Percentiles rank a stretch among this genome's conserved stretches.
Conservation (phyloP, 2,797 vertebrate species). For the Sebastes minor region DNA sequence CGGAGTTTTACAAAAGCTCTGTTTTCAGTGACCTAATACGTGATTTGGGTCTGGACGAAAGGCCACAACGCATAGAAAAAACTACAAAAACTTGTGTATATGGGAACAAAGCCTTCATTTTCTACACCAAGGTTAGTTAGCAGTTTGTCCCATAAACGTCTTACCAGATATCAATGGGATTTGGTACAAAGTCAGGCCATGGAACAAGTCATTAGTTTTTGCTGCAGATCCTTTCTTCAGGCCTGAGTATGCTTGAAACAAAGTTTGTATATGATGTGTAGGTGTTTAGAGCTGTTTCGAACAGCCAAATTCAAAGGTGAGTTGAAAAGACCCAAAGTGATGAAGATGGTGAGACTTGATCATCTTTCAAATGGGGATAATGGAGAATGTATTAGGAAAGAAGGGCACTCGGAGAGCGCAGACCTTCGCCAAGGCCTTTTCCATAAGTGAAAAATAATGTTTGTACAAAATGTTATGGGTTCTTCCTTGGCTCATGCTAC, state of each 20-base stretch:
- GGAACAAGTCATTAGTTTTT: background rate
- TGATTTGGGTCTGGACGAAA: accelerated
- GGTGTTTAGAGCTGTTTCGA: background rate
- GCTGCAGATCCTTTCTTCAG: background rate
- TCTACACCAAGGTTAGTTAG: background rate
- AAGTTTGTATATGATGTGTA: background rate
- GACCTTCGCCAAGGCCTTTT: background rate
- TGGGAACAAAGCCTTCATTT: accelerated
- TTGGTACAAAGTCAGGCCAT: background rate
- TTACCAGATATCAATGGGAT: background rate
- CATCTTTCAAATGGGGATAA: background rate
- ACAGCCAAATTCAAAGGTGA: background rate
- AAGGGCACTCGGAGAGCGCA: background rate
- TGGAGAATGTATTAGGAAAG: background rate
- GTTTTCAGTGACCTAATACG: too few relatives aligned
- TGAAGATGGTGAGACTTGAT: background rate
- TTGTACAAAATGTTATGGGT: too few relatives aligned
- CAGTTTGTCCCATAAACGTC: background rate
- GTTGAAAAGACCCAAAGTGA: background rate
- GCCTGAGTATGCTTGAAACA: background rate
- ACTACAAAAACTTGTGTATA: too few relatives aligned
- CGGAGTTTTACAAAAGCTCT: accelerated
- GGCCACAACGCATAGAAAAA: accelerated
- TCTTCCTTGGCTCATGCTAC: too few relatives aligned
- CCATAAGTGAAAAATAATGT: background rate